These are phyloP conservation scores for Sebastes glaucus DNA, from an alignment of 2,797 vertebrate genomes.

Conservation along the genomic window DNA sequence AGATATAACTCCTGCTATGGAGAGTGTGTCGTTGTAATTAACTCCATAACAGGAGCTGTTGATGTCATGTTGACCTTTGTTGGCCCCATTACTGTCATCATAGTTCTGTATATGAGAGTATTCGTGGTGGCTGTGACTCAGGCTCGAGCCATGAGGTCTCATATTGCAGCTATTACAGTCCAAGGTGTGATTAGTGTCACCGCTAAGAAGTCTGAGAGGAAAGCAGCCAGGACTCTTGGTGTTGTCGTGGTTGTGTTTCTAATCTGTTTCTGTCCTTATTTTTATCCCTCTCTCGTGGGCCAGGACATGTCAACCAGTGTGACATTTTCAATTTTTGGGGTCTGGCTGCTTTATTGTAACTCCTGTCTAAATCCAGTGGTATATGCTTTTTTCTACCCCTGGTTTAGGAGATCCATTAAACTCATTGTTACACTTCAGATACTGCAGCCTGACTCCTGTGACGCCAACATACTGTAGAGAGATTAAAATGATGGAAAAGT, in stretches of 20 bases:
- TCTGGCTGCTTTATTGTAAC: not conserved
- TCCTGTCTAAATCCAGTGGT: conserved; percentile 57
- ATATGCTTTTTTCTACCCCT: conserved; percentile 47
- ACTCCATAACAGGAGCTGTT: not conserved
- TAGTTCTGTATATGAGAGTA: conserved; percentile 40
- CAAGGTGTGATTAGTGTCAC: not conserved
- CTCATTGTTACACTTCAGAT: conserved; percentile 33
- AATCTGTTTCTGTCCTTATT: conserved; percentile 54
- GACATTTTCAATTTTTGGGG: not conserved
- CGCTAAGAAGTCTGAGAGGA: conserved; percentile 34
- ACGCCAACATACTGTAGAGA: conserved; percentile 12
- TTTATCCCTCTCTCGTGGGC: not conserved
- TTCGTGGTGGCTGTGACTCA: conserved; percentile 49
- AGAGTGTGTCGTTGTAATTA: conserved; percentile 38
- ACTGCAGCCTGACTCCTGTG: conserved; percentile 23
- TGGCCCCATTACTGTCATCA: conserved; percentile 28
- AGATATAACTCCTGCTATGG: conserved; percentile 42
- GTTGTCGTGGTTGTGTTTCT: conserved; percentile 54
- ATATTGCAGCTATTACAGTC: not conserved
- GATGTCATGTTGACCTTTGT: conserved; percentile 53
- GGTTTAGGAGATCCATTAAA: conserved; percentile 43
- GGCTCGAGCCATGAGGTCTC: conserved; percentile 36
- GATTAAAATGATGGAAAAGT: not conserved
- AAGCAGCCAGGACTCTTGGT: conserved; percentile 47
- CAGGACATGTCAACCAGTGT: not conserved